Evolutionary conservation across 2,797 vertebrate species (phyloP), one percentile per base, ranked within the genome.

Genomic region (Premnoplex brunnescens): DNA sequence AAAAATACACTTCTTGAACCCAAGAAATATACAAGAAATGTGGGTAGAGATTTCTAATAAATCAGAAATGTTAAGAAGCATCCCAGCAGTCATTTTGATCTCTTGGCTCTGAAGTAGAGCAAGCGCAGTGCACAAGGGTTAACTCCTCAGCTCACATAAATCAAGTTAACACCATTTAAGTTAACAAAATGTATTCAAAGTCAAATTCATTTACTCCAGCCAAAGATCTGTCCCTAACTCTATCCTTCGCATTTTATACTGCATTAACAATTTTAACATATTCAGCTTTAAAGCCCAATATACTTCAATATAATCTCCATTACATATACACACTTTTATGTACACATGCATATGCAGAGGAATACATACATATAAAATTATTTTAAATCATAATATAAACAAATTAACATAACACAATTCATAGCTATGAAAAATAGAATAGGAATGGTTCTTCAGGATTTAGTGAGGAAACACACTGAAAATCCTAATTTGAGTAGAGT

Each of bases 101-200:
- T 96, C 93, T 96, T 80, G 85, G 92, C 84, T 84, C 85, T 89
- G 95, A 90, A 96, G 93, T 32, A 91, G 86, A 88, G 56, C 59
- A 82, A 96, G 62, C 17, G 22, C 37, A 71, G 58, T 74, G 81
- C 67, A 62, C 22, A 96, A 93, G 93, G 90, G 96, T 96, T 95
- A 96, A 96, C 84, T 96, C 93, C 74, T 74, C 91, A 85, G 69
- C 91, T 89, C 84, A 92, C 94, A 94, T 83, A 96, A 94, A 96
- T 96, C 91, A 95, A 96, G 80, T 91, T 96, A 96, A 96, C 95
- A 95, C 89, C 85, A 73, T 94, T 95, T 94, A 95, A 95, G 95
- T 94, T 94, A 94, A 86, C 64, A 87, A 96, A 97, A 96, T 62
- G 77, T 94, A 94, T 94, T 95, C 94, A 87, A 96, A 97, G 94